These are phyloP conservation scores for Silurus aristotelis DNA, from an alignment of 2,797 vertebrate species.

Conservation along the genomic window DNA sequence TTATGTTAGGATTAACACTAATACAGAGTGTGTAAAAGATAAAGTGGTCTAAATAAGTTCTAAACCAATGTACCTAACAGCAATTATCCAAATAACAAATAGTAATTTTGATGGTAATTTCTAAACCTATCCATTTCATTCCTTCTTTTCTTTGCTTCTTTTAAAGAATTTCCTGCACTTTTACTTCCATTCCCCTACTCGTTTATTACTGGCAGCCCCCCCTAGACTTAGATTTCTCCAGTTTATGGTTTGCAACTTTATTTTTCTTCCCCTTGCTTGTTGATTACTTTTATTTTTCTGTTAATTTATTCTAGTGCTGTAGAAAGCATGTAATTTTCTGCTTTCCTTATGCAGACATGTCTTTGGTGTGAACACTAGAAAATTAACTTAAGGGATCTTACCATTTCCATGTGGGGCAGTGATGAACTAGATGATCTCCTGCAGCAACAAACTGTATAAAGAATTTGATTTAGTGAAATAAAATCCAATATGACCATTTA, in stretches of 20 bases:
- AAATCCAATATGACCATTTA: background rate
- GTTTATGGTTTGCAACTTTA: background rate
- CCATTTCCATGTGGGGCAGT: conserved; percentile 99
- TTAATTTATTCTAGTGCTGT: background rate
- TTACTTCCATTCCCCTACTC: background rate
- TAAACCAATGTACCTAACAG: too few relatives aligned
- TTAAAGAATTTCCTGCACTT: background rate
- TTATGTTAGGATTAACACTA: too few relatives aligned
- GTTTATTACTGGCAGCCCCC: background rate
- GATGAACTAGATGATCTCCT: conserved; percentile 97
- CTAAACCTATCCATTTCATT: too few relatives aligned
- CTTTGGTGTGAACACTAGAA: background rate
- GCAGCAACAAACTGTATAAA: conserved; percentile 89
- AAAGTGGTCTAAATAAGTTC: too few relatives aligned
- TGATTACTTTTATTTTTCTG: background rate
- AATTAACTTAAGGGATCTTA: conserved; percentile 66
- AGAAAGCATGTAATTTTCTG: background rate
- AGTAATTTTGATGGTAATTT: too few relatives aligned
- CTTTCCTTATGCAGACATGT: too few relatives aligned
- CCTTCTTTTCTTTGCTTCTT: background rate
- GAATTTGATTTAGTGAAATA: background rate
- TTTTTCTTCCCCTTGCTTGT: background rate
- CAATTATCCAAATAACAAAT: too few relatives aligned
- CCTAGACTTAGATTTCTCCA: background rate
- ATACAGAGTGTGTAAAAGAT: too few relatives aligned